Evolutionary conservation across 2,888 invertebrate genomes (phyloP), one percentile per base, ranked within the genome.

Genomic region (Sceliomorpha sp.): DNA sequence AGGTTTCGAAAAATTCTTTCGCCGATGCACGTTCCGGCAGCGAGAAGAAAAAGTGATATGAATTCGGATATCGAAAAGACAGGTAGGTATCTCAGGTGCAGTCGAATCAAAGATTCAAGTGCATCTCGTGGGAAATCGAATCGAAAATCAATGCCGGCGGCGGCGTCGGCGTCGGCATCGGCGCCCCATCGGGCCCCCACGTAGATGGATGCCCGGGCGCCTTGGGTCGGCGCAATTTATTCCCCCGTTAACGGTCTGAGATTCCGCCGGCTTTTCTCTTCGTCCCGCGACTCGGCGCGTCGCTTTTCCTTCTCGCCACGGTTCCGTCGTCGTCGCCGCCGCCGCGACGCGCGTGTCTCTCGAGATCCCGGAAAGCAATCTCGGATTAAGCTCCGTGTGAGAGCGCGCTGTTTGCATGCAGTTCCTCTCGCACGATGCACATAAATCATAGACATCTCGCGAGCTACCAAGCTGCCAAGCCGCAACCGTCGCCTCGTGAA

Each of bases 351-450:
- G 60, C 48, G 44, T 27, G 53, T 66, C 69, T 63, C 55, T 32
- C 36, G 72, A 63, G 62, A 66, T 55, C 55, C 31, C 36, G 55
- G 37, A 56, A 70, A 59, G 72, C 70, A 72, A 72, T 72, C 70
- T 67, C 64, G 64, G 70, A 73, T 73, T 73, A 68, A 73, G 73
- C 67, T 60, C 56, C 34, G 59, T 50, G 34, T 26, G 47, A 36
- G 56, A 29, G 44, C 29, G 55, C 56, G 17, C 45, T 60, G 64
- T 70, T 70, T 66, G 64, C 56, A 45, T 58, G 66, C 60, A 64
- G 50, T 55, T 36, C 24, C 59, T 45, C 27, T 40, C 36, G 56
- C 58, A 44, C 39, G 44, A 37, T 29, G 59, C 62, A 70, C 55
- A 70, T 64, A 59, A 70, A 70, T 70, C 64, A 70, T 56, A 50